Evolutionary conservation across 2,888 invertebrate genomes (phyloP).

Genomic region (Baccha elongata): DNA sequence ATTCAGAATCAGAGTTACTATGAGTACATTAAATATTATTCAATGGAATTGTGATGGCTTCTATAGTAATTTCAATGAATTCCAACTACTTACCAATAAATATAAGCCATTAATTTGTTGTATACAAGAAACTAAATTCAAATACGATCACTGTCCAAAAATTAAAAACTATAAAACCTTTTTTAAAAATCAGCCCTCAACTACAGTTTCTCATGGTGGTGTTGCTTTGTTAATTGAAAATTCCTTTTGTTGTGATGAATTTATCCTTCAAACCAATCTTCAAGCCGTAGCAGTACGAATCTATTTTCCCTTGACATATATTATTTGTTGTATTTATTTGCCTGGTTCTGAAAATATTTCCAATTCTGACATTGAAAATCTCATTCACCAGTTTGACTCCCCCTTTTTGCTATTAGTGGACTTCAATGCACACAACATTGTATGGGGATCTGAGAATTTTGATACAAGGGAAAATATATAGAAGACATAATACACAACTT

Average conservation of each 20-base stretch:
- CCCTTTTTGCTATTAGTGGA: constrained; percentile 6
- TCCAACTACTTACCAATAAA: constrained; percentile 38
- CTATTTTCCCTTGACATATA: background rate
- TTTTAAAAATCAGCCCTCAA: constrained; percentile 19
- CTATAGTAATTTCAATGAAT: constrained; percentile 36
- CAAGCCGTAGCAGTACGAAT: constrained; percentile 3
- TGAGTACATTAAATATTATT: constrained; percentile 41
- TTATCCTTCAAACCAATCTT: background rate
- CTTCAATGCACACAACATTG: background rate
- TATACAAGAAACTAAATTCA: constrained; percentile 46
- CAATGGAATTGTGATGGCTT: constrained; percentile 59
- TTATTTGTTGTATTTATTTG: background rate
- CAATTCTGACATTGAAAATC: background rate
- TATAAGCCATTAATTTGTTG: constrained; percentile 37
- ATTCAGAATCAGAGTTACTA: constrained; percentile 3
- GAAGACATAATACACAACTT: background rate
- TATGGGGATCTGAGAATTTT: constrained; percentile 8
- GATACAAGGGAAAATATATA: background rate
- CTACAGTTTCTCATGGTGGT: constrained; percentile 12
- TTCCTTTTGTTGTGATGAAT: background rate
- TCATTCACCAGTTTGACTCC: background rate
- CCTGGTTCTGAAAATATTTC: constrained; percentile 5
- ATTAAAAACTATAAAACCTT: constrained; percentile 38
- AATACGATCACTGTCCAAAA: constrained; percentile 25
- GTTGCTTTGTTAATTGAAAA: constrained; percentile 4